Conservation (phyloP, 2,113 vertebrate genomes). For the Leucosticte australis region DNA sequence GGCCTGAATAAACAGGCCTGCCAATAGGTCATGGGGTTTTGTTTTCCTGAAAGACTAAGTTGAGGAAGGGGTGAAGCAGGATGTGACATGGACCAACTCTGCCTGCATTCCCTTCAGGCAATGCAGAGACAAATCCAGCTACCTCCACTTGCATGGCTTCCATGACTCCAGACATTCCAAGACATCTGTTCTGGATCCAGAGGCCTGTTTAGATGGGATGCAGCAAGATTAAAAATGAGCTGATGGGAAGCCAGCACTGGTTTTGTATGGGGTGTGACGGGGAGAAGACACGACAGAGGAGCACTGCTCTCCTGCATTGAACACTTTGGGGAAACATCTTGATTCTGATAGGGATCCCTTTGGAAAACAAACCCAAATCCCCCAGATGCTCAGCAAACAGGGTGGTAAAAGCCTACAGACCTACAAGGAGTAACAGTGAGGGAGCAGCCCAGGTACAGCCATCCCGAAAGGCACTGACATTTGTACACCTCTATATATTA, state of each 20-base stretch:
- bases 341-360: background rate
- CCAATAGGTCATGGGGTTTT: background rate
- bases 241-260: background rate
- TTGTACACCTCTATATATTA: constrained; percentile 71
- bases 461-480: background rate
- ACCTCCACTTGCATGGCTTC: background rate
- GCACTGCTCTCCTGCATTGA: background rate
- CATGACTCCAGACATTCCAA: background rate
- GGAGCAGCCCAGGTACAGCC: background rate
- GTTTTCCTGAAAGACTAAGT: background rate
- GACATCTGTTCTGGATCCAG: background rate
- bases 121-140: background rate
- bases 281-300: background rate
- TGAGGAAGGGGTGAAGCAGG: background rate
- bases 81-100: fast-evolving
- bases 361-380: background rate
- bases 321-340: background rate
- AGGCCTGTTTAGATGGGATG: background rate
- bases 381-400: background rate
- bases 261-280: background rate
- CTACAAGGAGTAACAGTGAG: background rate
- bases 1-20: background rate
- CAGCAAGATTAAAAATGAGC: background rate
- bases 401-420: background rate
- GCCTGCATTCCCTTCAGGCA: background rate